Evolutionary conservation across 2,113 vertebrate genomes (phyloP).

Genomic region (Albula goreensis): DNA sequence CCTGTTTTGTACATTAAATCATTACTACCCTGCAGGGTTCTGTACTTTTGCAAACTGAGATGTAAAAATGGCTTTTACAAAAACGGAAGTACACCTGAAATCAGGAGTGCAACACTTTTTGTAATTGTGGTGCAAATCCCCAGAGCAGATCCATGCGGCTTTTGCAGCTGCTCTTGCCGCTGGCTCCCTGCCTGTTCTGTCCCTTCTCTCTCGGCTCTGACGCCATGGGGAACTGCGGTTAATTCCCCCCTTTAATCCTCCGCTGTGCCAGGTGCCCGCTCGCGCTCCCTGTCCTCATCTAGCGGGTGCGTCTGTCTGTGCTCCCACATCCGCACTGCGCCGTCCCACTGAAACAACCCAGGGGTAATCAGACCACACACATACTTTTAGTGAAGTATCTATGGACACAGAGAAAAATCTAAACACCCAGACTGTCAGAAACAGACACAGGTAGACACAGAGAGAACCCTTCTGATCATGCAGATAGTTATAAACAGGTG

Average conservation of each 20-base stretch:
- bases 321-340: constrained; percentile 82
- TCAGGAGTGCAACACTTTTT: not conserved
- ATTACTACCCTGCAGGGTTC: not conserved
- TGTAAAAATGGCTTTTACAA: not conserved
- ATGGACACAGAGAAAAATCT: not conserved
- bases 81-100: not conserved
- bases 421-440: not conserved
- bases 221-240: not conserved
- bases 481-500: too few relatives aligned
- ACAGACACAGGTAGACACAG: not conserved
- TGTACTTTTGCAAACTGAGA: not conserved
- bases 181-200: not conserved
- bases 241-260: not conserved
- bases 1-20: not conserved
- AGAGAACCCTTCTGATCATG: not conserved
- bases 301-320: constrained; percentile 80
- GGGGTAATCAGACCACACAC: not conserved
- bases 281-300: constrained; percentile 64
- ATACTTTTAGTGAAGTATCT: not conserved
- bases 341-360: constrained; percentile 76
- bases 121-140: not conserved
- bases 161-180: not conserved
- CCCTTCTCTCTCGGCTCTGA: not conserved
- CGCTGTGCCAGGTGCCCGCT: constrained; percentile 30
- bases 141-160: not conserved